phyloP scores from a whole-genome alignment of 23 tunicate species.

The Aplidium turbinatum region DNA sequence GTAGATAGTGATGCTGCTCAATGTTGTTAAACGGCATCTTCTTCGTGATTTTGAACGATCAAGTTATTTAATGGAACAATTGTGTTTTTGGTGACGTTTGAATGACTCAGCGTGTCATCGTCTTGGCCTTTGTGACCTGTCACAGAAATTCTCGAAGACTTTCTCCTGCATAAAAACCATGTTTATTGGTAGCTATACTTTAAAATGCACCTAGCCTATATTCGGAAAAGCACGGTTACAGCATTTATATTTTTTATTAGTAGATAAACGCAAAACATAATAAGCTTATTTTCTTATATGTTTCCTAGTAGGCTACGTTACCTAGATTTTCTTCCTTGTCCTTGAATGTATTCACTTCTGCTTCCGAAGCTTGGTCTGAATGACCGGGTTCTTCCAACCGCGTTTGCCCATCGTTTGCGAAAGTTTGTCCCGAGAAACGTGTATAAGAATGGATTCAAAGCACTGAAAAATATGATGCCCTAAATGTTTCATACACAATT shows the following conservation, averaged over 20 bases:
- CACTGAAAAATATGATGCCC: too few species aligned
- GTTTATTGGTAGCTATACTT: background rate
- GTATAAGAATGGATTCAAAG: constrained; percentile 85
- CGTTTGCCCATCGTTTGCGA: constrained; percentile 68
- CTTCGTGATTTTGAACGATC: too few species aligned
- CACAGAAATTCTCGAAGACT: constrained; percentile 66
- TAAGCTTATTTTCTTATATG: background rate
- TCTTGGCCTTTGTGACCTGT: constrained; percentile 39
- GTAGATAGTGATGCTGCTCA: too few species aligned
- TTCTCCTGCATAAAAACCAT: constrained; percentile 41
- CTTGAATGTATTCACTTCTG: constrained; percentile 66
- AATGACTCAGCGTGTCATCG: constrained; percentile 53
- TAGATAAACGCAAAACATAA: background rate
- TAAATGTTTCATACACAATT: too few species aligned
- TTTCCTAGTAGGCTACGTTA: constrained; percentile 5
- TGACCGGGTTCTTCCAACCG: constrained; percentile 56
- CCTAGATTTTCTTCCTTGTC: constrained; percentile 44
- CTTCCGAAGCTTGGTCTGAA: constrained; percentile 64
- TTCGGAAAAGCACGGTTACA: too few species aligned
- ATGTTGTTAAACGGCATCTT: too few species aligned
- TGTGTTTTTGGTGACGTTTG: constrained; percentile 72
- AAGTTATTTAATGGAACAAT: constrained; percentile 31
- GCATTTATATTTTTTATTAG: too few species aligned
- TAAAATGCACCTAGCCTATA: background rate
- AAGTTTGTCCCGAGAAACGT: constrained; percentile 84